A percentile compares a stretch with the other conserved stretches of the same genome.
Evolutionary conservation across 2,797 vertebrate species (phyloP).

Genomic region (Cebuella pygmaea): DNA sequence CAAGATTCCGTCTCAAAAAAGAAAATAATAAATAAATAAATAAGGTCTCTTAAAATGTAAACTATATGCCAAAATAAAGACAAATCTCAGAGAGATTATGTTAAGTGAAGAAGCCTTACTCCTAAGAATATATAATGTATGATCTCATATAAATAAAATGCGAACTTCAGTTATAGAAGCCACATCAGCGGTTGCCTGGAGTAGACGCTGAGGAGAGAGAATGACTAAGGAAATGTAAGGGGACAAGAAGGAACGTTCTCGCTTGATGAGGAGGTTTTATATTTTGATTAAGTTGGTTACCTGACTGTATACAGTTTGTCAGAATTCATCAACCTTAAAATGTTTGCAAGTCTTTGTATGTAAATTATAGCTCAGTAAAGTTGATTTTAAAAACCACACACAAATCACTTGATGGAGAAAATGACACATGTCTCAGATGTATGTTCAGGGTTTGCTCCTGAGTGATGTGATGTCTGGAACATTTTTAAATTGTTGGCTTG

Average conservation of each 20-base stretch:
- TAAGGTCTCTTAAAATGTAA: not conserved
- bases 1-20: not conserved
- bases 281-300: constrained; percentile 32
- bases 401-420: constrained; percentile 38
- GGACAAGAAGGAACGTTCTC: not conserved
- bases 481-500: constrained; percentile 4
- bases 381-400: constrained; percentile 5
- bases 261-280: not conserved
- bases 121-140: not conserved
- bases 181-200: not conserved
- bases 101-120: not conserved
- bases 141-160: not conserved
- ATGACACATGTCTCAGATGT: not conserved
- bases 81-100: not conserved
- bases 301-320: constrained; percentile 24
- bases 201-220: not conserved
- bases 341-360: constrained; percentile 39
- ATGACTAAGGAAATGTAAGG: not conserved
- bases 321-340: constrained; percentile 49
- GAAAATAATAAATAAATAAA: not conserved
- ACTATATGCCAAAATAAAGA: not conserved
- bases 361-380: constrained; percentile 52
- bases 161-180: not conserved
- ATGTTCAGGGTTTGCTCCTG: not conserved
- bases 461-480: not conserved